Evolutionary conservation across 1,140 invertebrate genomes (phyloP).

Genomic region (Danaus plexippus): DNA sequence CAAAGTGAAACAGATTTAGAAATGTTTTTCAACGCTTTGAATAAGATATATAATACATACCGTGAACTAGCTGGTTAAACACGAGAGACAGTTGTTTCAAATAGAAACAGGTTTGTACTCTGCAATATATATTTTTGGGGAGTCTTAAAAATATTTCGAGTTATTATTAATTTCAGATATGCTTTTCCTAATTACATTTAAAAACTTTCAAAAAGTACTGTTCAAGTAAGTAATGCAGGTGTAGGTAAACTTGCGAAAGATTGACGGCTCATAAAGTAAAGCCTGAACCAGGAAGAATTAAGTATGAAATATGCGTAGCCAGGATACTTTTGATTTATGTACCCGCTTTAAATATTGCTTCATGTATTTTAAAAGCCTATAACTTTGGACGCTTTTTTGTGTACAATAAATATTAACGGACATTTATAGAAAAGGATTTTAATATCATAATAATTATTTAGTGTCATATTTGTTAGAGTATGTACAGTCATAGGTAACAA

Average conservation of each 20-base stretch:
- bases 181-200: too few relatives aligned
- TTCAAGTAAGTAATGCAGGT: conserved; percentile 27
- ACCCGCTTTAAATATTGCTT: conserved; percentile 55
- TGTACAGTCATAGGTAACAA: too few relatives aligned
- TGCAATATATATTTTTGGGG: too few relatives aligned
- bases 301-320: conserved; percentile 62
- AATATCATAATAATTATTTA: too few relatives aligned
- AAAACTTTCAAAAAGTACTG: conserved; percentile 10
- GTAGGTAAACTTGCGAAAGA: conserved; percentile 29
- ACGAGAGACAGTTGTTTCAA: too few relatives aligned
- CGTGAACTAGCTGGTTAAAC: too few relatives aligned
- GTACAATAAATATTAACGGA: neutral
- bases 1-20: neutral
- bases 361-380: conserved; percentile 21
- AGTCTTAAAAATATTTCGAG: too few relatives aligned
- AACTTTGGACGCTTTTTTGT: conserved; percentile 40
- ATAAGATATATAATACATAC: too few relatives aligned
- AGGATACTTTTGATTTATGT: conserved; percentile 56
- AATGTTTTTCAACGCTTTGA: too few relatives aligned
- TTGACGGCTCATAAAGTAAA: conserved; percentile 49
- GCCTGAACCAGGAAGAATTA: conserved; percentile 52
- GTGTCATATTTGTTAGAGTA: too few relatives aligned
- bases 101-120: too few relatives aligned
- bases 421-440: neutral
- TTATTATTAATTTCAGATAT: too few relatives aligned